phyloP scores from a whole-genome alignment of 2,113 vertebrate species.

The Diadophis punctatus region DNA sequence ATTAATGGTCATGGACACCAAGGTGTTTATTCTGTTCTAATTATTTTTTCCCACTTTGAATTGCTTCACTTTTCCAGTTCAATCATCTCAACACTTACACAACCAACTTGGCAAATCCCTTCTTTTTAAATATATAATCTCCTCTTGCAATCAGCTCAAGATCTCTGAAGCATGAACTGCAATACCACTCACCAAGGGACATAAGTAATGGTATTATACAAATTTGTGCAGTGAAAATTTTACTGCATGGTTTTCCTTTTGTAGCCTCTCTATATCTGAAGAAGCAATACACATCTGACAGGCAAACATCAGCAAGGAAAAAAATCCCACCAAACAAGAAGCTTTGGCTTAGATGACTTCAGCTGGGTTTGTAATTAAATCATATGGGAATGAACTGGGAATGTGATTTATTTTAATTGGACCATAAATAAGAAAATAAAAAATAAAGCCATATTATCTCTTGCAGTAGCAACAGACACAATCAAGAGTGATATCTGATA shows the following conservation, averaged over 20 bases:
- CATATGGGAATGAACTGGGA: background rate
- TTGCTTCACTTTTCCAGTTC: background rate
- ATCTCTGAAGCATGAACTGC: slow-evolving; percentile 9
- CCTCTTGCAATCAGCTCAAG: background rate
- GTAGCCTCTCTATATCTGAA: background rate
- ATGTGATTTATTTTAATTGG: background rate
- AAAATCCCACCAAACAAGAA: background rate
- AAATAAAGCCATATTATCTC: background rate
- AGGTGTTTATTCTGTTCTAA: background rate
- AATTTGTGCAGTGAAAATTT: background rate
- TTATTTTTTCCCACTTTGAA: background rate
- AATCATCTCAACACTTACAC: background rate
- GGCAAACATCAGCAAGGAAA: background rate
- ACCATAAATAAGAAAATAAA: background rate
- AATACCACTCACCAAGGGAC: background rate
- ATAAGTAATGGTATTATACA: background rate
- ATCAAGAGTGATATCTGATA: background rate
- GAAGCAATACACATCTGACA: background rate
- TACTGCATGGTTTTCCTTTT: background rate
- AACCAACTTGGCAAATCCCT: slow-evolving; percentile 3
- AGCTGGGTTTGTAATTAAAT: background rate
- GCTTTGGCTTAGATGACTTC: background rate
- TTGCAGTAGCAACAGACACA: background rate
- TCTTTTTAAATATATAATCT: background rate
- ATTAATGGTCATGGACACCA: background rate